Percentiles rank a stretch among this genome's conserved stretches.
phyloP scores from a whole-genome alignment of 2,797 vertebrate species.

The Tapirus indicus region DNA sequence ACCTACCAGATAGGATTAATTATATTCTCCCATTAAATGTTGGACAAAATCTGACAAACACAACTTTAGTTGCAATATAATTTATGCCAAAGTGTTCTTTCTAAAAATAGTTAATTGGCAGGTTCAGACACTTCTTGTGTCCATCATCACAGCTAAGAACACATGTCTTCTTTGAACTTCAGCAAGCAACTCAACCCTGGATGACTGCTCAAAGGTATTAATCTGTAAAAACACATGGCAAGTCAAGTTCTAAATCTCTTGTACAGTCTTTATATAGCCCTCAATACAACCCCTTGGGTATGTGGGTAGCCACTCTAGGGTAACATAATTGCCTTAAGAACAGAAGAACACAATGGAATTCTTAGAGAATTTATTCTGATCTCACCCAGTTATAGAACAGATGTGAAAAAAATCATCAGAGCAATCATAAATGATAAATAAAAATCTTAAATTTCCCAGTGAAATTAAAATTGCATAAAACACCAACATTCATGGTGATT shows the following conservation, averaged over 20 bases:
- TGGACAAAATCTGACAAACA: conserved; percentile 2
- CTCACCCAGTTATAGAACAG: background rate
- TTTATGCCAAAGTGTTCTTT: background rate
- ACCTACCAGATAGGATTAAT: conserved; percentile 36
- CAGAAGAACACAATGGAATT: background rate
- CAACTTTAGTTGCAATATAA: background rate
- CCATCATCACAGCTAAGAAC: background rate
- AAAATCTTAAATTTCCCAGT: conserved; percentile 17
- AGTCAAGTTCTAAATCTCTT: conserved; percentile 26
- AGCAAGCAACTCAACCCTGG: background rate
- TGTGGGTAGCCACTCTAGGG: background rate
- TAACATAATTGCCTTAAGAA: conserved; percentile 32
- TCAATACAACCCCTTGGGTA: background rate
- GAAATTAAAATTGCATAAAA: conserved; percentile 46
- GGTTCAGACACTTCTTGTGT: background rate
- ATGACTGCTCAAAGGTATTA: background rate
- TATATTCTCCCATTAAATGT: background rate
- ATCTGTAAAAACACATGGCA: background rate
- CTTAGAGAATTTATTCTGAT: background rate
- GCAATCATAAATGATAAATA: conserved; percentile 33
- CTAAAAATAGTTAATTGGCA: conserved; percentile 7
- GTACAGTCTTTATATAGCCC: background rate
- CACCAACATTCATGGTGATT: background rate
- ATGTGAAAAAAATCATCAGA: conserved; percentile 22
- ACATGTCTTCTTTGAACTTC: background rate